Evolutionary conservation across 2,113 vertebrate genomes (phyloP).

Genomic region (Istiophorus platypterus): DNA sequence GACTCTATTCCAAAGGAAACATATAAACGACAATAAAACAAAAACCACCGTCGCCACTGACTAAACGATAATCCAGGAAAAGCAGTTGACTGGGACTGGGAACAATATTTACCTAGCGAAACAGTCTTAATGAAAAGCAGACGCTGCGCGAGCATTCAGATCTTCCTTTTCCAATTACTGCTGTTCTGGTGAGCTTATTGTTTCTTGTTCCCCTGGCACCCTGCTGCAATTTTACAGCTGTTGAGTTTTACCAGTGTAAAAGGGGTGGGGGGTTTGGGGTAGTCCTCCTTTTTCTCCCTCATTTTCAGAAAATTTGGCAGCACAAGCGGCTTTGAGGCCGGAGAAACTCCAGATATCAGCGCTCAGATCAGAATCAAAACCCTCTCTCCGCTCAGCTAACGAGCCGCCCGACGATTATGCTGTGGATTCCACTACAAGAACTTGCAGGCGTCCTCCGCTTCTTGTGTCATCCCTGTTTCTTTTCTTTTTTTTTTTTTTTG

Average conservation of each 20-base stretch:
- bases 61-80: constrained; percentile 41
- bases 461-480: neutral
- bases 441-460: neutral
- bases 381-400: neutral
- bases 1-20: constrained; percentile 43
- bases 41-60: constrained; percentile 29
- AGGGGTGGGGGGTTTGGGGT: neutral
- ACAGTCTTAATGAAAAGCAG: constrained; percentile 75
- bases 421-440: constrained; percentile 25
- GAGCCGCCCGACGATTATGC: constrained; percentile 7
- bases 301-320: constrained; percentile 51
- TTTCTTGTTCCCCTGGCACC: constrained; percentile 69
- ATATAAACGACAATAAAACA: constrained; percentile 52
- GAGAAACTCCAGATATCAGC: constrained; percentile 30
- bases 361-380: constrained; percentile 8
- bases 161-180: constrained; percentile 73
- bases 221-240: constrained; percentile 76
- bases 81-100: constrained; percentile 39
- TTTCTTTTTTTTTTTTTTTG: too few species aligned
- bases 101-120: constrained; percentile 75
- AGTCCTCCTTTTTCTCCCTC: constrained; percentile 50
- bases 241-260: constrained; percentile 62
- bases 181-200: constrained; percentile 71
- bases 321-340: constrained; percentile 17
- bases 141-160: constrained; percentile 51